phyloP scores from a whole-genome alignment of 2,797 vertebrate species.

The Acrossocheilus wenchowensis region DNA sequence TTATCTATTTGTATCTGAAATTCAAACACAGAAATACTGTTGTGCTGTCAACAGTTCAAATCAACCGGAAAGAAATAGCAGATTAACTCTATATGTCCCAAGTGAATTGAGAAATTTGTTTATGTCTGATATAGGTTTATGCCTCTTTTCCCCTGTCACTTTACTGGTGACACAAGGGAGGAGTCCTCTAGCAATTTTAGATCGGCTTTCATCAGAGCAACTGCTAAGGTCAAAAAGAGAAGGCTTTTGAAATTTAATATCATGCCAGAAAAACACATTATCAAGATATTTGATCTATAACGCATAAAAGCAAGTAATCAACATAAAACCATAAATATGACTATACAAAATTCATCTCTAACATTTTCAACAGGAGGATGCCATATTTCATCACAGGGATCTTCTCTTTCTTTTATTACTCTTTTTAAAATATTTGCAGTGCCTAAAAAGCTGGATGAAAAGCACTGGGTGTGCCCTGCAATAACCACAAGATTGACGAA shows the following conservation, averaged over 20 bases:
- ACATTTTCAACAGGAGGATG: neutral
- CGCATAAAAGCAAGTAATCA: neutral
- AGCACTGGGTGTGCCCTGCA: neutral
- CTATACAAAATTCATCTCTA: neutral
- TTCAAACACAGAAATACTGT: neutral
- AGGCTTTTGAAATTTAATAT: neutral
- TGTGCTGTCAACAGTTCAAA: neutral
- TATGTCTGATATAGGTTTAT: neutral
- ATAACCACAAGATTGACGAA: neutral
- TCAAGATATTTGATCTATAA: neutral
- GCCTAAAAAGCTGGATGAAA: neutral
- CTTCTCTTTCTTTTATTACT: neutral
- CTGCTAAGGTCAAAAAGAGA: neutral
- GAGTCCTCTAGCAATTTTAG: neutral
- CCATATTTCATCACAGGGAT: neutral
- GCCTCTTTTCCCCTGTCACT: slow-evolving; percentile 20
- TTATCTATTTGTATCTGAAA: neutral
- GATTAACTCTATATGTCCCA: neutral
- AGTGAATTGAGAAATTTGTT: neutral
- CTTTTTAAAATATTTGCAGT: neutral
- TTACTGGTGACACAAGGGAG: neutral
- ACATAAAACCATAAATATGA: neutral
- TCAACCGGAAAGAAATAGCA: neutral
- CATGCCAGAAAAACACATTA: neutral
- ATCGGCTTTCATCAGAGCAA: neutral